These are phyloP conservation scores for Dolichomitus sp. DNA, from an alignment of 2,888 invertebrate genomes.

Conservation along the genomic window DNA sequence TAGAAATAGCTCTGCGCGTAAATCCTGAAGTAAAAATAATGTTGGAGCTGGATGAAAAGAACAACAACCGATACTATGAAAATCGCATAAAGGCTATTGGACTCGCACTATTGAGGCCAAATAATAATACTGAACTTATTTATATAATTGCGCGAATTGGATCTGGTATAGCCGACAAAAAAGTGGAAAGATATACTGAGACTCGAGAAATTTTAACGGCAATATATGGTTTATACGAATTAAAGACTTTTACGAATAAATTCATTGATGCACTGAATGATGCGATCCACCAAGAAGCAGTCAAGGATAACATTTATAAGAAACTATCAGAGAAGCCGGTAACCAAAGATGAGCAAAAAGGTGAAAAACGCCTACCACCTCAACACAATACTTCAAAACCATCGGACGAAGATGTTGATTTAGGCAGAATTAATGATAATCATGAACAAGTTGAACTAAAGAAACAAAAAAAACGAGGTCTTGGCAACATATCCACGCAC, in stretches of 20 bases:
- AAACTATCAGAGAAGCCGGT: not conserved
- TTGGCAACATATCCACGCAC: not conserved
- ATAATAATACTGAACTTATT: not conserved
- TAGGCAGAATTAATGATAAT: not conserved
- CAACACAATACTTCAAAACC: not conserved
- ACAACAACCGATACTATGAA: constrained; percentile 31
- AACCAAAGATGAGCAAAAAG: not conserved
- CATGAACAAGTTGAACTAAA: not conserved
- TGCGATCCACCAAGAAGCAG: constrained; percentile 4
- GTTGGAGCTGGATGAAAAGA: constrained; percentile 23
- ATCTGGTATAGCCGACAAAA: constrained; percentile 3
- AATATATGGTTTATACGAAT: not conserved
- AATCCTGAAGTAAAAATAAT: constrained; percentile 27
- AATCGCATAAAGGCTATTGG: constrained; percentile 22
- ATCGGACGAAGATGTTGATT: not conserved
- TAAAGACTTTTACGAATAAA: not conserved
- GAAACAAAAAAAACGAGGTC: not conserved
- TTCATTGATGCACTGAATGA: not conserved
- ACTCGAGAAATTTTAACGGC: not conserved
- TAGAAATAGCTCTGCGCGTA: constrained; percentile 4
- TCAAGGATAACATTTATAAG: not conserved
- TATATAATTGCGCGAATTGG: not conserved
- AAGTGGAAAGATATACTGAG: not conserved
- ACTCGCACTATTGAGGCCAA: constrained; percentile 1
- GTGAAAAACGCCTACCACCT: not conserved